These are phyloP conservation scores for Conomelus anceps DNA, from an alignment of 2,888 invertebrate species.

Conservation along the genomic window DNA sequence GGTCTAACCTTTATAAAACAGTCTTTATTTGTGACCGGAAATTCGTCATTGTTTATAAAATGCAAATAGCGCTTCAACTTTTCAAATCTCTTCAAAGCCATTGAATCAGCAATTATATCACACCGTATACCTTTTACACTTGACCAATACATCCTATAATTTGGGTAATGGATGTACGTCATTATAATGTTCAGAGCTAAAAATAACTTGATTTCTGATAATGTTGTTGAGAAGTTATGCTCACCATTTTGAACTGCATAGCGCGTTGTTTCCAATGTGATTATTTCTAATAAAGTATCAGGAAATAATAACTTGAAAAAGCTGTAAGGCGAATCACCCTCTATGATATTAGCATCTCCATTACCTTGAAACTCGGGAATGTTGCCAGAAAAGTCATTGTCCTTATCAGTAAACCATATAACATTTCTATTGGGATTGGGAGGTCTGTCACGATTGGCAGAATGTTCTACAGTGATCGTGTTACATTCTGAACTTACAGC, in stretches of 20 bases:
- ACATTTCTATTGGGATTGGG: not conserved
- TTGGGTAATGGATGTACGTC: conserved; percentile 23
- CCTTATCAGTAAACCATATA: not conserved
- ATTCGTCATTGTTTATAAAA: conserved; percentile 26
- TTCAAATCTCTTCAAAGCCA: conserved; percentile 28
- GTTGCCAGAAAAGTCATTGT: not conserved
- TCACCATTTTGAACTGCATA: conserved; percentile 21
- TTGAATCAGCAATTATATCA: conserved; percentile 25
- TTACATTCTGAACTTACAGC: too few relatives aligned
- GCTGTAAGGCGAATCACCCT: conserved; percentile 6
- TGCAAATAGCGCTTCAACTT: conserved; percentile 27
- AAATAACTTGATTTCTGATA: conserved; percentile 23
- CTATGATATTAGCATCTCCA: not conserved
- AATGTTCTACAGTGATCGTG: too few relatives aligned
- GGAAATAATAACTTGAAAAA: conserved; percentile 22
- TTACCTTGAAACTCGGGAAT: not conserved
- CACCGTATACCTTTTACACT: conserved; percentile 21
- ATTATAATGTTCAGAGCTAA: conserved; percentile 28
- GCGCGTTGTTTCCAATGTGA: conserved; percentile 21
- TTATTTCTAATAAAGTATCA: conserved; percentile 20
- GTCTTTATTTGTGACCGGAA: conserved; percentile 26
- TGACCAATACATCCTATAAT: conserved; percentile 27
- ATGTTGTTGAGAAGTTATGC: conserved; percentile 11
- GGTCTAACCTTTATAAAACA: conserved; percentile 27
- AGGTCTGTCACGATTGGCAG: too few relatives aligned